These are phyloP conservation scores for Spea bombifrons DNA, from an alignment of 2,113 vertebrate species.

Conservation along the genomic window DNA sequence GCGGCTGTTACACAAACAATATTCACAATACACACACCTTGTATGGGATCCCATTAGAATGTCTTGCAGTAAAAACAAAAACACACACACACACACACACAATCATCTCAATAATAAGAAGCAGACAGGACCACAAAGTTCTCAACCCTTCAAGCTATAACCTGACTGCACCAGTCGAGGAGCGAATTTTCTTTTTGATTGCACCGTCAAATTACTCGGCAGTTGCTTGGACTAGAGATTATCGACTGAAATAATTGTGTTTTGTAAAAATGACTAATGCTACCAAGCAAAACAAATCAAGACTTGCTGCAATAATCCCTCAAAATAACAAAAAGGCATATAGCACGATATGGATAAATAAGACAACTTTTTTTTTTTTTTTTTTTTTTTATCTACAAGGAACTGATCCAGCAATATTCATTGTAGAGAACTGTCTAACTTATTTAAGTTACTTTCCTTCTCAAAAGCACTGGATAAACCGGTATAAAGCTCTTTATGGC, in stretches of 20 bases:
- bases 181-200: neutral
- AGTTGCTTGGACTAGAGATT: neutral
- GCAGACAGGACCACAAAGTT: slow-evolving; percentile 8
- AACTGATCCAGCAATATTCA: no score
- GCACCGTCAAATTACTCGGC: neutral
- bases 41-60: no score
- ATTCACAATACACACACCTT: neutral
- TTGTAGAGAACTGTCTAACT: no score
- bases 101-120: slow-evolving; percentile 1
- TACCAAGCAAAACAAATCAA: neutral
- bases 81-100: neutral
- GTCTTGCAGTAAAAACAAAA: no score
- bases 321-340: no score
- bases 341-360: no score
- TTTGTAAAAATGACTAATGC: neutral
- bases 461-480: no score
- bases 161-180: neutral
- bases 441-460: no score
- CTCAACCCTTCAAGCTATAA: neutral
- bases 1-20: neutral
- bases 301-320: neutral
- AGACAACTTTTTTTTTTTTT: no score
- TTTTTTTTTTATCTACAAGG: no score
- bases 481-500: no score
- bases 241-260: neutral